These are phyloP conservation scores for Arothron firmamentum DNA, from an alignment of 2,113 vertebrate genomes.

Conservation along the genomic window DNA sequence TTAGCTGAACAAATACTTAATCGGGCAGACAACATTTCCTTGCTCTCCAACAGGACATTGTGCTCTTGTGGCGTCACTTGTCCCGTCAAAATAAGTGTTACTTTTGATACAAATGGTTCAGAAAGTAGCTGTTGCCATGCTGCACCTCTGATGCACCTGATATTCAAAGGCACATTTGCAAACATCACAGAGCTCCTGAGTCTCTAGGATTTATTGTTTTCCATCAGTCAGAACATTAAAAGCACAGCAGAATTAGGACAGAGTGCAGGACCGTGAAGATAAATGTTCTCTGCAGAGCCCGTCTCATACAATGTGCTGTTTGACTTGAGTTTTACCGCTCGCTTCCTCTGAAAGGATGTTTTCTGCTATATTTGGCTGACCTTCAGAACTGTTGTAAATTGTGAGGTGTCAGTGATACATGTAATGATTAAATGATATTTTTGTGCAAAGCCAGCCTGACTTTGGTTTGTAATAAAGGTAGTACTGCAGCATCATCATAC, in stretches of 20 bases:
- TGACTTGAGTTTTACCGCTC: background rate
- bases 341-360: no score
- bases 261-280: background rate
- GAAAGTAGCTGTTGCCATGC: no score
- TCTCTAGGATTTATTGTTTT: background rate
- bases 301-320: conserved; percentile 20
- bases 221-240: background rate
- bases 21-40: no score
- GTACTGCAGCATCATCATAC: background rate
- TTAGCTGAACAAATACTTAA: no score
- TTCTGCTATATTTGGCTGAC: background rate
- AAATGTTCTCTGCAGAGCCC: background rate
- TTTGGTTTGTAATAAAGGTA: background rate
- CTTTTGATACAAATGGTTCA: no score
- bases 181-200: background rate
- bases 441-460: conserved; percentile 49
- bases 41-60: no score
- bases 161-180: no score
- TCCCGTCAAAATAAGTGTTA: no score
- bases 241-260: background rate
- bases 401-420: conserved; percentile 49
- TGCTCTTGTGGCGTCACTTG: no score
- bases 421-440: conserved; percentile 68
- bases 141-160: no score
- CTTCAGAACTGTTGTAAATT: conserved; percentile 40